Conservation (phyloP, 2,113 vertebrate species). For the Todiramphus chloris region DNA sequence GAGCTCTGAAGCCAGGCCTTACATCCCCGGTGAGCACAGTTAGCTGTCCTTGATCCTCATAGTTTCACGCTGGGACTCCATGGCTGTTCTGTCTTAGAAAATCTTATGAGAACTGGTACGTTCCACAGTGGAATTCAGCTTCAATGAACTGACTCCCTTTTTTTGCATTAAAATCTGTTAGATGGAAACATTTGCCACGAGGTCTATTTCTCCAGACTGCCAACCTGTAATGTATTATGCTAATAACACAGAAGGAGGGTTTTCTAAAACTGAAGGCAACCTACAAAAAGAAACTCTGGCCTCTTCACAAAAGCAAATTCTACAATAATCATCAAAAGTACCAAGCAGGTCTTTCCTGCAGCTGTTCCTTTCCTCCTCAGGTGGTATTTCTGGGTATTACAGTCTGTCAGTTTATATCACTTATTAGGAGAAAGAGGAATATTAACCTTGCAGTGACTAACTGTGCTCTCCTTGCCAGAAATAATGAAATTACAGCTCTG, state of each 20-base stretch:
- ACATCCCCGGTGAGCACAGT: neutral
- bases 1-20: neutral
- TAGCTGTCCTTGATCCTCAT: neutral
- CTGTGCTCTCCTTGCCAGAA: neutral
- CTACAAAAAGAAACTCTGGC: neutral
- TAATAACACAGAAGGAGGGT: neutral
- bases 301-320: neutral
- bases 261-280: neutral
- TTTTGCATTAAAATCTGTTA: neutral
- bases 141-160: neutral
- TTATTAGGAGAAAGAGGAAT: neutral
- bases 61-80: neutral
- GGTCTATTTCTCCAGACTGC: neutral
- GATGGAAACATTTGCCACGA: neutral
- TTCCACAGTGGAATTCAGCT: neutral
- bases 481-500: neutral
- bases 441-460: neutral
- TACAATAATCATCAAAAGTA: neutral
- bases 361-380: neutral
- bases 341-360: neutral
- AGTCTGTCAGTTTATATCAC: neutral
- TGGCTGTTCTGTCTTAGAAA: neutral
- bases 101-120: neutral
- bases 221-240: neutral
- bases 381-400: neutral